Conservation (phyloP, 2,113 vertebrate species). For the Mustela lutreola region DNA sequence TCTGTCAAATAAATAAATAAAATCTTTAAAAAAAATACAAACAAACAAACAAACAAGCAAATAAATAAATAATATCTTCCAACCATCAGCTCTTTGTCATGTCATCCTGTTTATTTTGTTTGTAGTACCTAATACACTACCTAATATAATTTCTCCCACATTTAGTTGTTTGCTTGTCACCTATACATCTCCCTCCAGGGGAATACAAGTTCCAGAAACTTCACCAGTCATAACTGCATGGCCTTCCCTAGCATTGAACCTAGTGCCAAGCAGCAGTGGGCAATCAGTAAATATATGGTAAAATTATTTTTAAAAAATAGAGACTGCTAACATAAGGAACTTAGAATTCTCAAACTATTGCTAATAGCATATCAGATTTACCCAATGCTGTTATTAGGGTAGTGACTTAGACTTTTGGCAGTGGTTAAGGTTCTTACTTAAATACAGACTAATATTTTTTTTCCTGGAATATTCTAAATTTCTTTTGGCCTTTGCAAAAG, state of each 20-base stretch:
- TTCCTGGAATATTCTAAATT: conserved; percentile 79
- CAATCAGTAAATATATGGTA: background rate
- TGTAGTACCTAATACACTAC: background rate
- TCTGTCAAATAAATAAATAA: too few species aligned
- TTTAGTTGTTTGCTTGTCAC: background rate
- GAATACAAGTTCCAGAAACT: background rate
- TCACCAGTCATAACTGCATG: background rate
- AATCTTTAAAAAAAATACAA: too few species aligned
- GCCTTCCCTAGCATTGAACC: background rate
- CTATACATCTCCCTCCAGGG: background rate
- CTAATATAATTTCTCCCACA: background rate
- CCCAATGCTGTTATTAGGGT: conserved; percentile 63
- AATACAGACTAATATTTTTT: conserved; percentile 59
- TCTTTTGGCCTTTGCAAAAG: conserved; percentile 76
- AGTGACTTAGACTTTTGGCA: conserved; percentile 55
- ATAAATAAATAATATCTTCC: background rate
- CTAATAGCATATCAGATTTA: conserved; percentile 60
- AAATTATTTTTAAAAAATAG: background rate
- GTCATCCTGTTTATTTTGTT: background rate
- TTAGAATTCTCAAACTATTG: conserved; percentile 33
- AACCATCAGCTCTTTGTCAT: background rate
- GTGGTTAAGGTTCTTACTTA: conserved; percentile 33
- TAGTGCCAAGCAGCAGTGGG: background rate
- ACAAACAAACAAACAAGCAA: background rate
- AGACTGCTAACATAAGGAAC: background rate